Conservation (phyloP, 2,797 vertebrate species). For the Myotis myotis region DNA sequence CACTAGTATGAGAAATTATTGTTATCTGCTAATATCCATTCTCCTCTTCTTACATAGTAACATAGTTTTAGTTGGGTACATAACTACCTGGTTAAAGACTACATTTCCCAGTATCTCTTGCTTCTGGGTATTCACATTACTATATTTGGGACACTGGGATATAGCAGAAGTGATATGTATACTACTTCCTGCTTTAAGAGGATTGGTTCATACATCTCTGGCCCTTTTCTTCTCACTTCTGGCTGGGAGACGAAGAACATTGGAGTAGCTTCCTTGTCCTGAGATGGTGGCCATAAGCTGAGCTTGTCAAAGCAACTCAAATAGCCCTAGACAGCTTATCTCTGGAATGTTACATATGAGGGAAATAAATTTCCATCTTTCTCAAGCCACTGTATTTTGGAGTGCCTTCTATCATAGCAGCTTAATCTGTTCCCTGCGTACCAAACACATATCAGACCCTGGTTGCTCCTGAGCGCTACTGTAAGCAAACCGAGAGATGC, state of each 20-base stretch:
- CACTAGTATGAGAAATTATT: neutral
- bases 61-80: neutral
- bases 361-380: neutral
- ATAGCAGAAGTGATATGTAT: neutral
- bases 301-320: neutral
- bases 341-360: neutral
- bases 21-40: neutral
- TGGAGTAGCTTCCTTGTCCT: neutral
- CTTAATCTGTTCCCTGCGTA: neutral
- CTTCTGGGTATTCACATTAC: neutral
- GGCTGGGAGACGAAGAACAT: neutral
- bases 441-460: neutral
- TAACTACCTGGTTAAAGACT: neutral
- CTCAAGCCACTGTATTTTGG: neutral
- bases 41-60: neutral
- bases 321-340: neutral
- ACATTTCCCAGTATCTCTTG: neutral
- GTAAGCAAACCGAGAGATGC: neutral
- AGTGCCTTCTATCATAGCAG: neutral
- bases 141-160: neutral
- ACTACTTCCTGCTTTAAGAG: slow-evolving; percentile 1
- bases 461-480: neutral
- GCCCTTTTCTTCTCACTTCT: neutral
- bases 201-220: neutral
- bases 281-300: neutral